Base-by-base conservation (phyloP, 1,140 invertebrate species). In the Radopholus similis region DNA sequence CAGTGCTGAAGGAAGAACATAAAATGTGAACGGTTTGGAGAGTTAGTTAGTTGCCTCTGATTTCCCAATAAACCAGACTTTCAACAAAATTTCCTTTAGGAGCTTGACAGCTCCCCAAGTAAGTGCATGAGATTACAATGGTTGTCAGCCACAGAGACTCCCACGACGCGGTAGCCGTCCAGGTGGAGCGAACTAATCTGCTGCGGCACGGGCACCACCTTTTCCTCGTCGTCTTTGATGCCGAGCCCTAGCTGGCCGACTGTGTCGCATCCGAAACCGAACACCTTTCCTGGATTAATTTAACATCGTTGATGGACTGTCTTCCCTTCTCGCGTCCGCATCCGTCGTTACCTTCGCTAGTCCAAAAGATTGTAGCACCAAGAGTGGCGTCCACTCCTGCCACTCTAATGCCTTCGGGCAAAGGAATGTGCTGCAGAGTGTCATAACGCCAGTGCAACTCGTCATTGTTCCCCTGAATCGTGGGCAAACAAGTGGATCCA, bases 161-260 rank as follows among this genome's bases (percentile, higher is more conserved):
- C 55, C 18, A 80, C 26, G 28, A 81, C 77, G 8, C 68, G 58
- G 65, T 67, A 76, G 9, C 67, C 75, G 15, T 80, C 71, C n/a
- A 81, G 62, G 67, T 81, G 78, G 4, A 72, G 72, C 6, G 78
- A 81, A 15, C 26, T 54, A 51, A 81, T 76, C 55, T 71, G 49
- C 34, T 58, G 54, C 9, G 78, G 79, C 21, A 53, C 64, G 1
- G 66, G n/a, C 13, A 82, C 80, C 8, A 80, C 64, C 28, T 76
- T 70, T n/a, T 74, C 73, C 26, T 79, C 77, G 15, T 80, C 80
- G 32, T 81, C 78, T 32, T 67, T 73, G 40, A 80, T 64, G 15
- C 80, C 80, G 4, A 81, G 63, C 40, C 80, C 80, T 9, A 80
- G 65, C 26, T 82, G 80, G n/a, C 78, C 78, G 35, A 66, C 73